phyloP scores from a whole-genome alignment of 1,140 invertebrate genomes.

The Phortica variegata region DNA sequence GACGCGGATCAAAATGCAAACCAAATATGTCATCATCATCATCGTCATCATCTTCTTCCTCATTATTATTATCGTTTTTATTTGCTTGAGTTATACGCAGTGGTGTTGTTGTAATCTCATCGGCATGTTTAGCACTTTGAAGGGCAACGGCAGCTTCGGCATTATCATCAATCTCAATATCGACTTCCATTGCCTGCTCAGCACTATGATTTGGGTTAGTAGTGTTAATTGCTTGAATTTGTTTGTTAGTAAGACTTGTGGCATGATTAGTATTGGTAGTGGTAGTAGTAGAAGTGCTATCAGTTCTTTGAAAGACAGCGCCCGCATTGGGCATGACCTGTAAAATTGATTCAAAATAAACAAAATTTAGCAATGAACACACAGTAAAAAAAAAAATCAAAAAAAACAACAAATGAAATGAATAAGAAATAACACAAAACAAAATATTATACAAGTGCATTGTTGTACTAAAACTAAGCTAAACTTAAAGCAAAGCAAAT shows the following conservation, averaged over 20 bases:
- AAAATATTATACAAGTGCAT: conserved; percentile 7
- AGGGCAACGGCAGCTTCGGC: conserved; percentile 3
- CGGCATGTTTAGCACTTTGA: not conserved
- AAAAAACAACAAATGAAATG: conserved; percentile 10
- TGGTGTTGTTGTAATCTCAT: not conserved
- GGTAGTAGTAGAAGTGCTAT: conserved; percentile 19
- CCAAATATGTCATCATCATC: conserved; percentile 33
- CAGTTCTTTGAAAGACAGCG: conserved; percentile 45
- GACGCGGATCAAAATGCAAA: conserved; percentile 41
- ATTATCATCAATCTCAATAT: conserved; percentile 5
- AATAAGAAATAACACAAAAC: conserved; percentile 9
- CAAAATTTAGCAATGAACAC: conserved; percentile 29
- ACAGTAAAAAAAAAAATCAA: conserved; percentile 21
- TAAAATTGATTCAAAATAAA: conserved; percentile 20
- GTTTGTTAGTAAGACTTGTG: conserved; percentile 4
- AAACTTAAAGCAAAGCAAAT: conserved; percentile 21
- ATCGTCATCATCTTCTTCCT: conserved; percentile 23
- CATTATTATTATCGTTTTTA: no score
- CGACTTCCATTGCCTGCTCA: conserved; percentile 7
- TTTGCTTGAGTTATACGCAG: not conserved
- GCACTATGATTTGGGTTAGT: conserved; percentile 32
- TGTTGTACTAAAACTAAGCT: no score
- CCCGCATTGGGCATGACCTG: conserved; percentile 57
- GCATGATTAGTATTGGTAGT: conserved; percentile 25
- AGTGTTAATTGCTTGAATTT: conserved; percentile 20